phyloP scores from a whole-genome alignment of 2,113 vertebrate species.

The Chitala chitala region DNA sequence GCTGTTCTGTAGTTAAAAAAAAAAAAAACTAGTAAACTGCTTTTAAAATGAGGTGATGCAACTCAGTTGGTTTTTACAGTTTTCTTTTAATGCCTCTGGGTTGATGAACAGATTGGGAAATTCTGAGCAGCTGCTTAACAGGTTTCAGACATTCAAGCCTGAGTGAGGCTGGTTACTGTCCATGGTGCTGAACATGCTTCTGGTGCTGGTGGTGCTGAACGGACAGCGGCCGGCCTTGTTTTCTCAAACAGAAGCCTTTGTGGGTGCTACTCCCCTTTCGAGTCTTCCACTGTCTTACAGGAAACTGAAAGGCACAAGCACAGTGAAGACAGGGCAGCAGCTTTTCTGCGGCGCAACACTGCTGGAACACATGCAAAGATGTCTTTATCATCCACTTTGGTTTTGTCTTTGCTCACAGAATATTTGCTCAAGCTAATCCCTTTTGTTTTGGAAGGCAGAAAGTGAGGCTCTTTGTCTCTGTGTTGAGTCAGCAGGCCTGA shows the following conservation, averaged over 20 bases:
- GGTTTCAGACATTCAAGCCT: background rate
- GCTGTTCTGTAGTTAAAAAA: background rate
- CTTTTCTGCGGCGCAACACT: background rate
- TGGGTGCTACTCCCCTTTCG: too few relatives aligned
- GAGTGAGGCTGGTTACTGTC: background rate
- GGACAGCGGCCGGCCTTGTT: background rate
- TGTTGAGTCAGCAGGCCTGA: constrained; percentile 4
- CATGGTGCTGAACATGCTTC: background rate
- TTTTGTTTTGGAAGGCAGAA: constrained; percentile 8
- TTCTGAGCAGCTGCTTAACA: background rate
- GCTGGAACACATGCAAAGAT: background rate
- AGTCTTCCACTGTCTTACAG: too few relatives aligned
- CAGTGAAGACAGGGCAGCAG: too few relatives aligned
- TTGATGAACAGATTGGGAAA: background rate
- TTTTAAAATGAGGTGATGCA: background rate
- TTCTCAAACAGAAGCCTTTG: background rate
- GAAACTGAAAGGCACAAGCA: constrained; percentile 1
- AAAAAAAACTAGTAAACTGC: too few relatives aligned
- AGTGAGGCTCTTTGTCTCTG: constrained; percentile 3
- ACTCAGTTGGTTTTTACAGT: background rate
- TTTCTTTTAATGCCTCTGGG: background rate
- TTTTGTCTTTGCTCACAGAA: constrained; percentile 6
- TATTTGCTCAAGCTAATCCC: constrained; percentile 24
- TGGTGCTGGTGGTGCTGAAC: background rate
- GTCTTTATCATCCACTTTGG: background rate